Conservation (phyloP, 2,888 invertebrate species). For the Phorcus lineatus region DNA sequence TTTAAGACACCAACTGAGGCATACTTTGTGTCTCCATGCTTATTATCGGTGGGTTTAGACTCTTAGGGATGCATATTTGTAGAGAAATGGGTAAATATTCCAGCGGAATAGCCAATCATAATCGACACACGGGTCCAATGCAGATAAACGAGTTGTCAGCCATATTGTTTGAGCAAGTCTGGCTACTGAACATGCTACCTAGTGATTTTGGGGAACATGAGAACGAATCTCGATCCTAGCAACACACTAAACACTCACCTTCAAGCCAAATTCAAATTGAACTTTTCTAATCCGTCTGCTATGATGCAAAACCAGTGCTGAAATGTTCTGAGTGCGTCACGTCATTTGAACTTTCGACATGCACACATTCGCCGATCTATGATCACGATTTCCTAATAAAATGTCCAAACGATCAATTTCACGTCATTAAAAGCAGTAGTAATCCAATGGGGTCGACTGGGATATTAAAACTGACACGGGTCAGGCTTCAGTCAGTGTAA, state of each 20-base stretch:
- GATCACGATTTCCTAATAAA: constrained; percentile 1
- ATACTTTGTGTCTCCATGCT: too few species aligned
- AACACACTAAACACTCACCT: neutral
- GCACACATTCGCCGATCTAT: neutral
- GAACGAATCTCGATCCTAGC: neutral
- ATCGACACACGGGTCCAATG: neutral
- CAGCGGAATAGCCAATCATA: neutral
- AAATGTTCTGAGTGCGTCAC: constrained; percentile 2
- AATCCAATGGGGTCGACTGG: neutral
- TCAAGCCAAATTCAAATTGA: neutral
- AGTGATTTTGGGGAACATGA: constrained; percentile 3
- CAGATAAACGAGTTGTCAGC: constrained; percentile 22
- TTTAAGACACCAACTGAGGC: neutral
- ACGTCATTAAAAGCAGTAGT: neutral
- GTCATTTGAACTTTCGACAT: constrained; percentile 12
- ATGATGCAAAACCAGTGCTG: neutral
- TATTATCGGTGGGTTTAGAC: neutral
- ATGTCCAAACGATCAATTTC: neutral
- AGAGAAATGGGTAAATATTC: neutral
- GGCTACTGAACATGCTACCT: neutral
- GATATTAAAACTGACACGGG: neutral
- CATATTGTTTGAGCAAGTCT: constrained; percentile 1
- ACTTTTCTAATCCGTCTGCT: neutral
- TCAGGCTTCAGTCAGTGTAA: neutral
- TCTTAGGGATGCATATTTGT: neutral